Evolutionary conservation across 2,888 invertebrate species (phyloP).

Genomic region (Zhuqinia jingwanae): DNA sequence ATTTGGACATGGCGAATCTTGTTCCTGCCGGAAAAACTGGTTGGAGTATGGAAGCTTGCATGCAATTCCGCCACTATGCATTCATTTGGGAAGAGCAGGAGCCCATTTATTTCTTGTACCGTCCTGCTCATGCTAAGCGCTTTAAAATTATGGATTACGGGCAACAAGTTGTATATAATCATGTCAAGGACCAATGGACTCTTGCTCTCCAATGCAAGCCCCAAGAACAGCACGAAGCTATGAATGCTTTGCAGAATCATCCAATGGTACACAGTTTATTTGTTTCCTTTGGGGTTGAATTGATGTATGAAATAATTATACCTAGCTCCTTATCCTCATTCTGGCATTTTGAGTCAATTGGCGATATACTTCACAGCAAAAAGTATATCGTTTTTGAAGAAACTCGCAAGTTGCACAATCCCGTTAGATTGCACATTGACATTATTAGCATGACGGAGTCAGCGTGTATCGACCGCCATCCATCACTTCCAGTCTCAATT

Average conservation of each 20-base stretch:
- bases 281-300: not conserved
- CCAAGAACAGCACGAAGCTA: not conserved
- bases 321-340: no score
- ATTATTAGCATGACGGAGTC: no score
- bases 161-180: not conserved
- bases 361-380: no score
- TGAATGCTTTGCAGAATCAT: not conserved
- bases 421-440: no score
- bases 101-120: constrained; percentile 7
- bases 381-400: not conserved
- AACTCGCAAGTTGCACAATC: no score
- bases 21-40: constrained; percentile 11
- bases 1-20: constrained; percentile 22
- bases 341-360: no score
- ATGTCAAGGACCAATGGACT: not conserved
- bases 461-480: no score
- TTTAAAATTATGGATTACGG: not conserved
- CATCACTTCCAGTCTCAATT: no score
- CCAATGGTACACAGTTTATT: not conserved
- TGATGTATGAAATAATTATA: no score
- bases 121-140: not conserved
- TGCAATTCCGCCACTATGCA: constrained; percentile 49
- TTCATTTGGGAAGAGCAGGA: constrained; percentile 6
- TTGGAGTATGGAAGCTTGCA: constrained; percentile 22
- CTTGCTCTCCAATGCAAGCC: not conserved